These are phyloP conservation scores for Lithobius niger DNA, from an alignment of 1,140 invertebrate genomes.

Conservation along the genomic window DNA sequence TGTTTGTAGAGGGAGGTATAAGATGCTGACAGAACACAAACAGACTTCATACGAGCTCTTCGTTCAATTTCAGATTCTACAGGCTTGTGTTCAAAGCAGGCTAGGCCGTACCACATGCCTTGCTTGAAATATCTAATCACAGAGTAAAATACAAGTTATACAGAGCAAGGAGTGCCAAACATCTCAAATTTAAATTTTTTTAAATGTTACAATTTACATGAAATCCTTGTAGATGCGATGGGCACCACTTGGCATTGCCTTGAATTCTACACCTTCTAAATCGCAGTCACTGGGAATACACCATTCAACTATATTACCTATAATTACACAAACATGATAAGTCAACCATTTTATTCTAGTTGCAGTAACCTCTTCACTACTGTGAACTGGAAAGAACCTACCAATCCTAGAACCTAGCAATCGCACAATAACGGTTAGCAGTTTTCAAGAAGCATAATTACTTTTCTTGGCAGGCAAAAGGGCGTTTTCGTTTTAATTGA, in stretches of 20 bases:
- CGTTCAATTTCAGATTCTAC: conserved; percentile 33
- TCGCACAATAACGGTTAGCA: no score
- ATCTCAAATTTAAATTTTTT: conserved; percentile 1
- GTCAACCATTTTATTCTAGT: not conserved
- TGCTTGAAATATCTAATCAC: conserved; percentile 35
- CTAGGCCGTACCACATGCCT: conserved; percentile 31
- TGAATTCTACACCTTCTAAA: conserved; percentile 36
- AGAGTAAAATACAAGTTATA: conserved; percentile 16
- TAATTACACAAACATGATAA: conserved; percentile 6
- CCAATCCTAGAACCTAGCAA: no score
- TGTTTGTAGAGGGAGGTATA: conserved; percentile 33
- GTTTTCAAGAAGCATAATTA: no score
- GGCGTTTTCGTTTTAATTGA: no score
- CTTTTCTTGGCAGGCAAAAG: no score
- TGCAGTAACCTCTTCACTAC: not conserved
- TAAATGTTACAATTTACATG: conserved; percentile 27
- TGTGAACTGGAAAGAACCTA: not conserved
- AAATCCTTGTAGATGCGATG: conserved; percentile 34
- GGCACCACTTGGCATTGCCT: conserved; percentile 36
- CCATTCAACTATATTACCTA: conserved; percentile 37
- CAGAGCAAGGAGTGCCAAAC: no score
- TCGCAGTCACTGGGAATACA: conserved; percentile 33
- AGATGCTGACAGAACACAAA: conserved; percentile 32
- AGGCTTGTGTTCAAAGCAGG: conserved; percentile 36
- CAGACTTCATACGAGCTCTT: conserved; percentile 36